Percentiles rank a stretch among this genome's conserved stretches.
These are phyloP conservation scores for Zygothrica quintamaculata DNA, from an alignment of 2,888 invertebrate species.

Conservation along the genomic window DNA sequence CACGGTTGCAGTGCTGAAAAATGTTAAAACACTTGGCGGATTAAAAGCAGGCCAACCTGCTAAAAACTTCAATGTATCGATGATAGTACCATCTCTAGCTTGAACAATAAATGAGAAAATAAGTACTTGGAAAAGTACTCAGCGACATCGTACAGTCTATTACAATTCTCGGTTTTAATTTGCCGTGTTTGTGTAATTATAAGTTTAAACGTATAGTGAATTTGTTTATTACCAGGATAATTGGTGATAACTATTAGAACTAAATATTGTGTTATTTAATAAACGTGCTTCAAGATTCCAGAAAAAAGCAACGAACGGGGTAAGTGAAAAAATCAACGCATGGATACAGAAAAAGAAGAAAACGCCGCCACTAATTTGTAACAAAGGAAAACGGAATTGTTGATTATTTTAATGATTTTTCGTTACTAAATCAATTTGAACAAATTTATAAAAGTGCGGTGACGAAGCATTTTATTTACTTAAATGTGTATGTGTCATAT, in stretches of 20 bases:
- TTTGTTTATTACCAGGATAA: not conserved
- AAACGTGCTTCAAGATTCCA: conserved; percentile 2
- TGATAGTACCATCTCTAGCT: conserved; percentile 35
- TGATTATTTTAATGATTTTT: conserved; percentile 6
- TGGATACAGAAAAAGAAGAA: conserved; percentile 43
- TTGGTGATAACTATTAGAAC: conserved; percentile 24
- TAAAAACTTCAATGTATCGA: not conserved
- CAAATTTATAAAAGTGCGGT: not conserved
- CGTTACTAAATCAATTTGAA: conserved; percentile 19
- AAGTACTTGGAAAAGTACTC: conserved; percentile 42
- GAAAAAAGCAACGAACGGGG: conserved; percentile 29
- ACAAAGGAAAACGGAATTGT: conserved; percentile 52
- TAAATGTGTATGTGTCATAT: conserved; percentile 13
- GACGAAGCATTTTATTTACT: conserved; percentile 27
- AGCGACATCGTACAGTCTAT: conserved; percentile 54
- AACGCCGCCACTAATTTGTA: conserved; percentile 39
- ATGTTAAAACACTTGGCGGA: conserved; percentile 1
- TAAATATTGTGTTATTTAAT: conserved; percentile 26
- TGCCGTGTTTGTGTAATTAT: conserved; percentile 49
- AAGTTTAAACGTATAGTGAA: conserved; percentile 21
- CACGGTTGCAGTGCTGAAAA: not conserved
- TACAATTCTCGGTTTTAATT: conserved; percentile 43
- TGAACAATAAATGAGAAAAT: conserved; percentile 51
- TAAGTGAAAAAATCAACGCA: conserved; percentile 61
- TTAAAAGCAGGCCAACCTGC: conserved; percentile 5